Base-by-base conservation (phyloP, 2,797 vertebrate species). In the Schizothorax lantsangensis region DNA sequence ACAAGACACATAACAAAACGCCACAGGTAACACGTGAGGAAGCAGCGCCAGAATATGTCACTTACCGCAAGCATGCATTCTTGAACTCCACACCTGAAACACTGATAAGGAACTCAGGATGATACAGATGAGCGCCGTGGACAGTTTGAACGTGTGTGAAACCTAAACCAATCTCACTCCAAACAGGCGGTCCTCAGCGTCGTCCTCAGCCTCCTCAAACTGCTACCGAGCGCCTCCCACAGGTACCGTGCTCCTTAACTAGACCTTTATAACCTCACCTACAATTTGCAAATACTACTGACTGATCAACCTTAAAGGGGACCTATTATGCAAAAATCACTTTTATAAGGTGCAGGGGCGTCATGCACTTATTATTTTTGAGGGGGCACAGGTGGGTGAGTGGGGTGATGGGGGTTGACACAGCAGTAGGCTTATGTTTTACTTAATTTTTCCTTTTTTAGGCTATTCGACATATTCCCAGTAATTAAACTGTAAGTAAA, bases 31-130 rank as follows among this genome's bases (percentile, higher is more conserved):
- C 15, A 79, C 9, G 38, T 30, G 64, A 43, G 6, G 3, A 38
- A 14, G 36, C 1, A 43, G 38, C 3, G 4, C 26, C 1, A 26
- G 21, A 38, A 1, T 2, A 2, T 36, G 66, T 26, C 5, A 80
- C 69, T 86, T 68, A 86, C 85, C 79, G 79, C 85, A 86, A 82
- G 23, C 19, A 33, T 86, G 79, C 85, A 75, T 74, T 54, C 33
- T 33, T 75, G 85, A 86, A 52, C 14, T 75, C 85, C 85, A 68
- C 71, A 49, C 79, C 79, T 80, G 33, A 36, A 81, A 52, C 33
- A 52, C 69, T 62, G 79, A 45, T 26, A 43, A 26, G n/a, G 54
- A 57, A 17, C 69, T 52, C 15, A 8, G 43, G 26, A 11, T 19
- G 11, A 43, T 19, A 12, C 40, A 12, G 52, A 85, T 73, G 84